Evolutionary conservation across 2,113 vertebrate species (phyloP), one percentile per base, ranked within the genome.

Genomic region (Daubentonia madagascariensis): DNA sequence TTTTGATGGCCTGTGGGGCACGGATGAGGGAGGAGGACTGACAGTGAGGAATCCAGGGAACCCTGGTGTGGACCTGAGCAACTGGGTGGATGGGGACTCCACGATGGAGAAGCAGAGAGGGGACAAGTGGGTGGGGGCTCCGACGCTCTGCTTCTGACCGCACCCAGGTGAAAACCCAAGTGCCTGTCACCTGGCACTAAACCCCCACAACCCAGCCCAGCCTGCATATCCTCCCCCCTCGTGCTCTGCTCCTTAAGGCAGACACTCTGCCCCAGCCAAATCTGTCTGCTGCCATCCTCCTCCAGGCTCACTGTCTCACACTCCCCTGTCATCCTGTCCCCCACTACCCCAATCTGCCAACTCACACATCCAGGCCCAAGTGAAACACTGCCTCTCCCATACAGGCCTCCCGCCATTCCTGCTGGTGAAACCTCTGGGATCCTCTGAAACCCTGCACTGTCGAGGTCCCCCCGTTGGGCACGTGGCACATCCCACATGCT

Each of bases 211-310:
- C 28, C 10, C 5, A 32, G 25, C 28, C 63, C 28, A 30, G 4
- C 63, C n/a, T 43, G 0, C 48, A 3, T 0, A 4, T 5, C 23
- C 52, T 2, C 2, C 10, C 84, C 8, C 18, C 5, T 11, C 54
- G 48, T 20, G 16, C 87, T 20, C 35, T 40, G 67, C 30, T 16
- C 67, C 28, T 52, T 18, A 5, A 12, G 54, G 59, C 59, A 61
- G 59, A 61, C 59, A 11, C 59, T 11, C 10, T 61, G 59, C 23
- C 59, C 4, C 10, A 25, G 59, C 23, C 68, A 57, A 76, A 40
- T 0, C 50, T 18, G 25, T 48, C 72, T 70, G 68, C 81, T 8
- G 28, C 67, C 11, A 0, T 0, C 8, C 1, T 9, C 63, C 45
- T 32, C 2, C 3, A 35, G 1, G 2, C 37, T 32, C 50, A 25